Evolutionary conservation across 2,113 vertebrate genomes (phyloP).

Genomic region (Lamprologus ornatipinnis): DNA sequence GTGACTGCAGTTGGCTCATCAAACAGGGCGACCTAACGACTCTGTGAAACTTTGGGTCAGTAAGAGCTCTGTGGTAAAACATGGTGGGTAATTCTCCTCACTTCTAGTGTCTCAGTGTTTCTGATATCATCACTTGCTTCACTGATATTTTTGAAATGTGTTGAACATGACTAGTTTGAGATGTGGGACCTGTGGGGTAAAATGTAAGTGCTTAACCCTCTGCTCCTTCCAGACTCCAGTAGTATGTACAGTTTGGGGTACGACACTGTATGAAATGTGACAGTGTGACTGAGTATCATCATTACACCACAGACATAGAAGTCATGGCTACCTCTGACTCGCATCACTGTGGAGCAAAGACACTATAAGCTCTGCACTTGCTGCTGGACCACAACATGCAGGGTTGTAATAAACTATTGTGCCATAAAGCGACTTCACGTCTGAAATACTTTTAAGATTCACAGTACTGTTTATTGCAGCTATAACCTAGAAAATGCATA

Average conservation of each 20-base stretch:
- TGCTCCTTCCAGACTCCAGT: neutral
- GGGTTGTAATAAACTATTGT: neutral
- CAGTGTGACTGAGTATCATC: neutral
- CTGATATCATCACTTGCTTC: neutral
- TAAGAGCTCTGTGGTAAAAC: neutral
- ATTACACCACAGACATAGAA: neutral
- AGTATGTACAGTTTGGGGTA: neutral
- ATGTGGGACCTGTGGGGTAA: neutral
- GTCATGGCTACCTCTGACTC: neutral
- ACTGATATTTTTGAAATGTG: neutral
- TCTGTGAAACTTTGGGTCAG: neutral
- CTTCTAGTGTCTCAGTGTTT: rapidly evolving
- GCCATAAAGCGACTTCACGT: neutral
- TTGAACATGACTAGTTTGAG: neutral
- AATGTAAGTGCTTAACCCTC: neutral
- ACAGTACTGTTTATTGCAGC: neutral
- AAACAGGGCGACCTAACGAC: neutral
- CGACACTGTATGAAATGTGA: neutral
- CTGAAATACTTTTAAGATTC: neutral
- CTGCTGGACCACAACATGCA: neutral
- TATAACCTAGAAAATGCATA: neutral
- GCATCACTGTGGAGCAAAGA: neutral
- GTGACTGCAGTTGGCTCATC: neutral
- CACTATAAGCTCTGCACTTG: neutral
- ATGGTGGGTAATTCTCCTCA: neutral